Evolutionary conservation across 2,888 invertebrate species (phyloP).

Genomic region (Sarcophaga variegata): DNA sequence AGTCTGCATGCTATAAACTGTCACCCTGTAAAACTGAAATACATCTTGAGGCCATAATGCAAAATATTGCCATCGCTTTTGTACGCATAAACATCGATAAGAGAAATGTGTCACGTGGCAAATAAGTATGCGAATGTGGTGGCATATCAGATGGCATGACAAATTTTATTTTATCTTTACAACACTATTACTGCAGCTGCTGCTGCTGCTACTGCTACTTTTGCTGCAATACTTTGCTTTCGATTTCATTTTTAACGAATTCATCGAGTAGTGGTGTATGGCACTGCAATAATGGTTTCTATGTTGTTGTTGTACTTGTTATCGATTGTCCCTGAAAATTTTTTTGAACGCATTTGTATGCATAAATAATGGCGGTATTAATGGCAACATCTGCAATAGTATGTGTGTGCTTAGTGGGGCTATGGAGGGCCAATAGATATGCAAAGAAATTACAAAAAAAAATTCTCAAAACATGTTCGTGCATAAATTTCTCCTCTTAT

Average conservation of each 20-base stretch:
- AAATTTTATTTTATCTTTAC: conserved; percentile 1
- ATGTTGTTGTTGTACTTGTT: neutral
- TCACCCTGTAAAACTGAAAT: too few relatives aligned
- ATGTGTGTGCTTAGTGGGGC: neutral
- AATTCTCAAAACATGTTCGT: conserved; percentile 14
- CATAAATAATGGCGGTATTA: conserved; percentile 21
- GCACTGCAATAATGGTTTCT: neutral
- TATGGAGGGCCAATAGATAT: neutral
- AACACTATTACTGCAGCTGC: neutral
- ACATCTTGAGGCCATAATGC: too few relatives aligned
- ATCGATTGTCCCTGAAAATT: neutral
- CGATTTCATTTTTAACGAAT: neutral
- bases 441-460: neutral
- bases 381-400: neutral
- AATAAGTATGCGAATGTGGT: neutral
- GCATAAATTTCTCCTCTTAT: conserved; percentile 32
- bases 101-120: too few relatives aligned
- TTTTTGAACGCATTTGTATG: conserved; percentile 14
- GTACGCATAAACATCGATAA: too few relatives aligned
- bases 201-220: neutral
- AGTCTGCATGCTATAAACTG: too few relatives aligned
- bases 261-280: neutral
- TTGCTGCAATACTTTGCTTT: neutral
- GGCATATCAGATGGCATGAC: conserved; percentile 9
- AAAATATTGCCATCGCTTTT: too few relatives aligned